These are phyloP conservation scores for Planococcus citri DNA, from an alignment of 1,140 invertebrate genomes.

Conservation along the genomic window DNA sequence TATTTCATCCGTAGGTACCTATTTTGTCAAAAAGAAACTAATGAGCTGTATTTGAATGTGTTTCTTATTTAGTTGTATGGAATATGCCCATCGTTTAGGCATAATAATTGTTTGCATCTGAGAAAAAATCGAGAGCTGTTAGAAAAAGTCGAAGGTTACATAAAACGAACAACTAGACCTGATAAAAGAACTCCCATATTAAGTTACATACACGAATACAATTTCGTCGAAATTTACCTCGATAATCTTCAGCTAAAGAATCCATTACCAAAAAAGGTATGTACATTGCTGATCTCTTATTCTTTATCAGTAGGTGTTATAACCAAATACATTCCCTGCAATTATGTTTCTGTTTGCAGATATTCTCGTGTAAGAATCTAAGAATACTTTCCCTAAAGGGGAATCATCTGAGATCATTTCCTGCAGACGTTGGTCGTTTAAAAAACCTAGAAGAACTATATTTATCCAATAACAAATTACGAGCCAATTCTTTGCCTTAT, in stretches of 20 bases:
- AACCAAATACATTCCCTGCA: no score
- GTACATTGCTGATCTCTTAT: no score
- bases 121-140: neutral
- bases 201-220: neutral
- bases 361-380: neutral
- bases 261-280: neutral
- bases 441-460: neutral
- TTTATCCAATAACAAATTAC: neutral
- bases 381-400: neutral
- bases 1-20: no score
- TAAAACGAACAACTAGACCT: neutral
- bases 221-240: neutral
- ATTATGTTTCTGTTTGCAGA: neutral
- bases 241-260: neutral
- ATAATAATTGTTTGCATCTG: neutral
- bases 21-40: no score
- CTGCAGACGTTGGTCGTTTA: neutral
- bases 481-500: neutral
- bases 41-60: no score
- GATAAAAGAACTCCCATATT: neutral
- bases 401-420: neutral
- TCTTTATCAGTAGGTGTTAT: no score
- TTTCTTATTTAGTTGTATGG: constrained; percentile 1
- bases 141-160: neutral
- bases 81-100: neutral